phyloP scores from a whole-genome alignment of 92 coral and sea anemone species.

The Epizoanthus ramosus region DNA sequence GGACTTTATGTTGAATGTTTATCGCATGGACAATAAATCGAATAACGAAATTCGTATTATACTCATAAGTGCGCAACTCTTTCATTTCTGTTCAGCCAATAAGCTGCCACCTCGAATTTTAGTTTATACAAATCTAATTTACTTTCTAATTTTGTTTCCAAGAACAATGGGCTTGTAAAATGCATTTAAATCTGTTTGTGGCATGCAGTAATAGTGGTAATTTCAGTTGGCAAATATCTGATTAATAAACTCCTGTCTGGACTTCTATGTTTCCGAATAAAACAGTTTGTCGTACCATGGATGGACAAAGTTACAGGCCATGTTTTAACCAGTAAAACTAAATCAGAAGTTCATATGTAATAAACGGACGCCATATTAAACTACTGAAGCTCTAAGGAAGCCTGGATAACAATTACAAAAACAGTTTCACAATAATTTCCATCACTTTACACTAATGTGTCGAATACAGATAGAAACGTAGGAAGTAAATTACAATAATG shows the following conservation, averaged over 20 bases:
- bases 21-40: neutral
- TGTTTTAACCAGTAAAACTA: neutral
- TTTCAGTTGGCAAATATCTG: neutral
- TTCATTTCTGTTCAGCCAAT: constrained; percentile 14
- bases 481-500: neutral
- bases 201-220: neutral
- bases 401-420: neutral
- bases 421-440: neutral
- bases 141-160: neutral
- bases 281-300: neutral
- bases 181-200: neutral
- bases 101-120: neutral
- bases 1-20: neutral
- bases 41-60: neutral
- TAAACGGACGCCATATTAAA: too few species aligned
- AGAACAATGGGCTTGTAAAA: neutral
- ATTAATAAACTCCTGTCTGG: neutral
- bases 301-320: neutral
- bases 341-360: too few species aligned
- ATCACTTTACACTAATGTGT: neutral
- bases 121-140: constrained; percentile 5
- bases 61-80: constrained; percentile 10
- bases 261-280: neutral
- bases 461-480: neutral
- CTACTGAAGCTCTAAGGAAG: neutral